Evolutionary conservation across 2,888 invertebrate species (phyloP).

Genomic region (Tyria jacobaeae): DNA sequence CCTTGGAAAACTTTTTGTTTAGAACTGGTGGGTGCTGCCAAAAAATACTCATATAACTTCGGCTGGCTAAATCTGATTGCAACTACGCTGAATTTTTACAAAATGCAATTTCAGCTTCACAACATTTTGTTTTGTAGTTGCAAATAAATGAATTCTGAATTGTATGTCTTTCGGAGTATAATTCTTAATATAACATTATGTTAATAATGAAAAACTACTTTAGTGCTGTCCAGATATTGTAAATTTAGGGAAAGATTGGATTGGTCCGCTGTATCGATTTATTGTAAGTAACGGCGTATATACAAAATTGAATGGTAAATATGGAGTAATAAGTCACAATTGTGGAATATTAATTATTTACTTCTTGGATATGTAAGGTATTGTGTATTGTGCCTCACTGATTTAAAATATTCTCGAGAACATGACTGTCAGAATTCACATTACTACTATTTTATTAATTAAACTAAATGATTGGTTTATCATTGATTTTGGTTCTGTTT

Average conservation of each 20-base stretch:
- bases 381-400: no score
- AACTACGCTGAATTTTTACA: constrained; percentile 30
- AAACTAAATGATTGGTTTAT: neutral
- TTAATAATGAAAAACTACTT: neutral
- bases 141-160: neutral
- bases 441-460: no score
- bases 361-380: no score
- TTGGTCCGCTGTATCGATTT: neutral
- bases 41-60: constrained; percentile 49
- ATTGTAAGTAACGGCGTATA: neutral
- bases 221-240: neutral
- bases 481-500: no score
- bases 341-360: no score
- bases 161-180: neutral
- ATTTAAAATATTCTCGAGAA: no score
- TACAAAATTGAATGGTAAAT: no score
- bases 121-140: constrained; percentile 5
- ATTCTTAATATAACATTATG: neutral
- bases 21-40: constrained; percentile 43
- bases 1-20: constrained; percentile 41
- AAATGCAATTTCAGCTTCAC: constrained; percentile 21
- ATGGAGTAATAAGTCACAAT: no score
- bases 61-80: constrained; percentile 48
- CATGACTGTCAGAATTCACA: no score
- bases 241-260: neutral